These are phyloP conservation scores for Butastur rufipennis DNA, from an alignment of 2,113 vertebrate species.

Conservation along the genomic window DNA sequence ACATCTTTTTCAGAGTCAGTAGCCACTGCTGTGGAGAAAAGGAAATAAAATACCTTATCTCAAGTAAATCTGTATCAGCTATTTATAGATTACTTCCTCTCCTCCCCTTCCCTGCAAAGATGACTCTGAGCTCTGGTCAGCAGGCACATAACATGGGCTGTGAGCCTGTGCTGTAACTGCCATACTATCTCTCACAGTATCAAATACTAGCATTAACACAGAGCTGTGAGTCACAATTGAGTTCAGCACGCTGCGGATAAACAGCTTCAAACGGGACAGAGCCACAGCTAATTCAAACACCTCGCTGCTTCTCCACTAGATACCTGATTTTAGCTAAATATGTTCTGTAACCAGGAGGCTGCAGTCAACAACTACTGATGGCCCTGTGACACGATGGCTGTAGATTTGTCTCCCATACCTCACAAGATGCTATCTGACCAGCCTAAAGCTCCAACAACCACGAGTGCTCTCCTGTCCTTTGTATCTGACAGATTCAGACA, in stretches of 20 bases:
- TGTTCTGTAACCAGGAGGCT: neutral
- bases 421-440: neutral
- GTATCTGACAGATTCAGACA: neutral
- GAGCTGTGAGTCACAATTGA: rapidly evolving
- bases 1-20: neutral
- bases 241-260: neutral
- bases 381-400: neutral
- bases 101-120: neutral
- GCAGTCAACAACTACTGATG: neutral
- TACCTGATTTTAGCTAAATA: neutral
- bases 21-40: neutral
- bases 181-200: rapidly evolving
- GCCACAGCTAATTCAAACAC: neutral
- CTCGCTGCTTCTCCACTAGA: neutral
- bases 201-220: neutral
- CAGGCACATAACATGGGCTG: neutral
- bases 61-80: neutral
- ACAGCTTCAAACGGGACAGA: neutral
- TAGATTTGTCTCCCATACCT: neutral
- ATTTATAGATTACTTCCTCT: neutral
- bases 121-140: neutral
- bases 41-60: neutral
- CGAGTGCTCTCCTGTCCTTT: neutral
- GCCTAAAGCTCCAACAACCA: neutral
- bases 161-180: neutral